Conservation (phyloP, 2,113 vertebrate genomes). For the Aepyceros melampus region DNA sequence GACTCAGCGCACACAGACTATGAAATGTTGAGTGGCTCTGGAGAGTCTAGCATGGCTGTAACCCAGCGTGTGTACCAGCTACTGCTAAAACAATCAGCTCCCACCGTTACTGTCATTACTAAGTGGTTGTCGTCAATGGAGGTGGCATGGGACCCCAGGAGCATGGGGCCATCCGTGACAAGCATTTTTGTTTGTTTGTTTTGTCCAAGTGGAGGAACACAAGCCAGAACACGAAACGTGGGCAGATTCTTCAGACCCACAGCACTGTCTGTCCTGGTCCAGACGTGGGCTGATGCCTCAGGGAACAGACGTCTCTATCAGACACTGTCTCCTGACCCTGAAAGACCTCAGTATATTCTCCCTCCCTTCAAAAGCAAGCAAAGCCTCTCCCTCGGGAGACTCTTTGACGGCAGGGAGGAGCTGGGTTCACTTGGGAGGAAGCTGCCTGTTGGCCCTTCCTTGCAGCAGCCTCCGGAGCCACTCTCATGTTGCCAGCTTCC, state of each 20-base stretch:
- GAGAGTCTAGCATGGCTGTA: background rate
- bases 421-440: background rate
- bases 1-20: background rate
- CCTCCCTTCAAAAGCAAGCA: background rate
- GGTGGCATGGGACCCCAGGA: background rate
- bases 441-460: background rate
- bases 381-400: background rate
- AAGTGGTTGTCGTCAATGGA: background rate
- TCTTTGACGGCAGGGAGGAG: background rate
- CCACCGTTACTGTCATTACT: background rate
- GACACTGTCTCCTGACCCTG: background rate
- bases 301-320: background rate
- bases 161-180: background rate
- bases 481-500: background rate
- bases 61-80: rapidly evolving
- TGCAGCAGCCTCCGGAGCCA: background rate
- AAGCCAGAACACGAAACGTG: too few species aligned
- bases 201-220: background rate
- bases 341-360: background rate
- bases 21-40: background rate
- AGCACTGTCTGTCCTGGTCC: background rate
- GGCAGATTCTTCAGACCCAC: background rate
- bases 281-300: background rate
- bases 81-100: background rate
- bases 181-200: background rate